These are phyloP conservation scores for Allobates femoralis DNA, from an alignment of 2,797 vertebrate genomes.

Conservation along the genomic window DNA sequence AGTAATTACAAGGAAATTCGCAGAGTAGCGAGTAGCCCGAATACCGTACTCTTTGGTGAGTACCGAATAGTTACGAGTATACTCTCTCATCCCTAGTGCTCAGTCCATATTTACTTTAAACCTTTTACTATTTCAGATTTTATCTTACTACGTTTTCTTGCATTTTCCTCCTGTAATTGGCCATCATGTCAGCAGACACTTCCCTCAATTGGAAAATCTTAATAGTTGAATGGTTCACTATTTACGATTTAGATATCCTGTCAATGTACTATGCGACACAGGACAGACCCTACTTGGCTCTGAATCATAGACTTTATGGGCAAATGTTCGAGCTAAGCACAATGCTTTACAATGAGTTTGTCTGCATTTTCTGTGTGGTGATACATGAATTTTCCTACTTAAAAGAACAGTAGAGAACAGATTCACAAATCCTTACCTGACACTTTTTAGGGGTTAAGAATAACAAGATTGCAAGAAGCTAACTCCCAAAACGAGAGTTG, in stretches of 20 bases:
- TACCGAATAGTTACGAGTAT: no score
- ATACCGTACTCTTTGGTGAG: no score
- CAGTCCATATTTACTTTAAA: not conserved
- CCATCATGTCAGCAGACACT: not conserved
- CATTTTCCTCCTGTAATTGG: not conserved
- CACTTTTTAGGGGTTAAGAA: constrained; percentile 35
- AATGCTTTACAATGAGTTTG: constrained; percentile 6
- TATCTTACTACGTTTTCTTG: no score
- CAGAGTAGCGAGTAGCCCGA: no score
- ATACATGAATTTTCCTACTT: not conserved
- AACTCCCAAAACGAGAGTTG: constrained; percentile 13
- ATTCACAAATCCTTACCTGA: constrained; percentile 4
- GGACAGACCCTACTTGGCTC: not conserved
- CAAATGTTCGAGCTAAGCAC: not conserved
- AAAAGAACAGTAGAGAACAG: not conserved
- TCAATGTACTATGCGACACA: not conserved
- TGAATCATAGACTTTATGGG: not conserved
- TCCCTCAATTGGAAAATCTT: not conserved
- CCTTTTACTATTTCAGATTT: not conserved
- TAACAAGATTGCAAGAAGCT: constrained; percentile 21
- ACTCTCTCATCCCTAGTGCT: no score
- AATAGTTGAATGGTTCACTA: not conserved
- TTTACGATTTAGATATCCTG: not conserved
- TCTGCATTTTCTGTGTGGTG: not conserved
- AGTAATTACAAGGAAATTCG: no score